Evolutionary conservation across 2,113 vertebrate species (phyloP), one percentile per base, ranked within the genome.

Genomic region (Girardinichthys multiradiatus): DNA sequence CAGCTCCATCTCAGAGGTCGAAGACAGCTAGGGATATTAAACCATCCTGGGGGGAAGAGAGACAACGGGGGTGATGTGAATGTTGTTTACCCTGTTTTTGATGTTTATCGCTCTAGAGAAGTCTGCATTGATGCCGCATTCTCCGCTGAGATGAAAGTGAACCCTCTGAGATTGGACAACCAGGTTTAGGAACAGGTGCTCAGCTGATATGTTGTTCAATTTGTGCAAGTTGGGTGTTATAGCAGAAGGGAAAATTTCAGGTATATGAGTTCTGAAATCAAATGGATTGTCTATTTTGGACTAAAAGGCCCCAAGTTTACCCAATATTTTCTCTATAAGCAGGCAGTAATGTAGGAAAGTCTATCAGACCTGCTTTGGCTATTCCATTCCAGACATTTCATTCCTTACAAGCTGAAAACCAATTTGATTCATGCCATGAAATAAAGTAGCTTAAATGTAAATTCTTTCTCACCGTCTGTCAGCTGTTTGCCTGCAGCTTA

Each of bases 1-100:
- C 84, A 81, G 81, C 80, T 84, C 19, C 62, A 87, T 91, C 87
- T 89, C 58, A 26, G 31, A 57, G 66, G 64, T 19, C n/a, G 42
- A 68, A 54, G 70, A n/a, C 45, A 17, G 60, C 76, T 60, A 64
- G 59, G 74, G 85, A 89, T 87, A 90, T 91, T 82, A 87, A 91
- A 77, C 37, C 59, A 11, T 83, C 77, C 28, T 1, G 66, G 64
- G 76, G 80, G 66, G 48, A 35, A 54, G 26, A 1, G 35, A 57
- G 60, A 33, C 68, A 54, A 54, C 9, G 60, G 24, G 58, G 60
- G 14, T 54, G 79, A 80, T 79, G 81, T 90, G 91, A 91, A 92
- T 89, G 83, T 75, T 86, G 69, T 88, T 82, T 86, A 65, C 73
- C 39, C 51, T 57, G 15, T 33, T 61, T 80, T 70, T 60, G 74